A percentile compares a stretch with the other conserved stretches of the same genome.
phyloP scores from a whole-genome alignment of 1,140 invertebrate species.

The Bombus superbus region DNA sequence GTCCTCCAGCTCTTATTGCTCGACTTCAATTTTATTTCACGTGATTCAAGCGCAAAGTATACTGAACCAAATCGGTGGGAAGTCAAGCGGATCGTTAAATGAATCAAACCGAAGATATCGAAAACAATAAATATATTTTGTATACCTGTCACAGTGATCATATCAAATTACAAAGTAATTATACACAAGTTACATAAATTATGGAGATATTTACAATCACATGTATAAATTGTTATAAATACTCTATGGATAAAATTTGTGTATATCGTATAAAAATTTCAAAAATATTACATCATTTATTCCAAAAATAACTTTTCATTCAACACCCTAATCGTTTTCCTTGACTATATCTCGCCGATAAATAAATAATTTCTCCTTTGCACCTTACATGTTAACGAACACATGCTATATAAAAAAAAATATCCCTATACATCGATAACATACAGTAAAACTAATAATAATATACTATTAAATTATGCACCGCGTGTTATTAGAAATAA shows the following conservation, averaged over 20 bases:
- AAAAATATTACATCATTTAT: conserved; percentile 21
- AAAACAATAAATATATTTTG: conserved; percentile 18
- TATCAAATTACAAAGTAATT: background rate
- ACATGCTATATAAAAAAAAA: background rate
- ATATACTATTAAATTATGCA: background rate
- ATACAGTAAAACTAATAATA: background rate
- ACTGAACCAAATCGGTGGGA: conserved; percentile 1
- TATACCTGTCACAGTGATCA: background rate
- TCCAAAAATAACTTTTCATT: conserved; percentile 23
- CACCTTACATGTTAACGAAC: background rate
- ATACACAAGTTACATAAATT: conserved; percentile 5
- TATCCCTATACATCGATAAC: too few relatives aligned
- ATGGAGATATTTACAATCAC: background rate
- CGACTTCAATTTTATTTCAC: conserved; percentile 34
- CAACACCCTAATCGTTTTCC: background rate
- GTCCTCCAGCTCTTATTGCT: conserved; percentile 39
- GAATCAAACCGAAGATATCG: background rate
- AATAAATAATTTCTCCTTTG: background rate
- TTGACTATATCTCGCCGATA: background rate
- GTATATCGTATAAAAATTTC: conserved; percentile 6
- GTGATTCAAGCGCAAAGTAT: conserved; percentile 29
- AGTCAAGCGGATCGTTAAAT: conserved; percentile 15
- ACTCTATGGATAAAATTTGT: background rate
- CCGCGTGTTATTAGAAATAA: background rate
- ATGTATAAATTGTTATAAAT: conserved; percentile 38